These are phyloP conservation scores for Clarias fuscus DNA, from an alignment of 2,797 vertebrate species.

Conservation along the genomic window DNA sequence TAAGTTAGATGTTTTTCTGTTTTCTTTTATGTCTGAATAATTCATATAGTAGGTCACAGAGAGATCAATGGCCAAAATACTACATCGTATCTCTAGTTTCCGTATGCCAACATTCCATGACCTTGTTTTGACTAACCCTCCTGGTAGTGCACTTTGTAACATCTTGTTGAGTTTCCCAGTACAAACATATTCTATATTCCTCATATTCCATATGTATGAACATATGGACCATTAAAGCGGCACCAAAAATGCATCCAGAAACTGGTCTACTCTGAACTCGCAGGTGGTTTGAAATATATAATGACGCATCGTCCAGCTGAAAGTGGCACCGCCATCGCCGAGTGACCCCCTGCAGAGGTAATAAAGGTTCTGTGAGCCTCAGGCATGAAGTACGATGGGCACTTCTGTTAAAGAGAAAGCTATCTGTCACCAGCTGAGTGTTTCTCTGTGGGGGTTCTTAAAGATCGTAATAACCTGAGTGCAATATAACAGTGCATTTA, in stretches of 20 bases:
- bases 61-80: not conserved
- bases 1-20: too few species aligned
- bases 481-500: not conserved
- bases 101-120: not conserved
- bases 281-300: not conserved
- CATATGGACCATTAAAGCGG: not conserved
- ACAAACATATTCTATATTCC: not conserved
- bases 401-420: conserved; percentile 34
- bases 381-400: conserved; percentile 1
- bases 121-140: not conserved
- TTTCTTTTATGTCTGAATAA: too few species aligned
- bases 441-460: not conserved
- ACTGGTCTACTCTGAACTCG: not conserved
- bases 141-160: not conserved
- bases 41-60: too few species aligned
- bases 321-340: not conserved
- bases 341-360: conserved; percentile 32
- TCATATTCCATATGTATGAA: not conserved
- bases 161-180: not conserved
- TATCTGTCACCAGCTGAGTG: conserved; percentile 33
- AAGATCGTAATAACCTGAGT: not conserved
- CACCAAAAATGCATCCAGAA: not conserved
- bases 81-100: not conserved
- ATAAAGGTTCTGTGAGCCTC: conserved; percentile 23
- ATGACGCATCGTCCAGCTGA: too few species aligned